Conservation (phyloP, 2,113 vertebrate species). For the Vanacampus margaritifer region DNA sequence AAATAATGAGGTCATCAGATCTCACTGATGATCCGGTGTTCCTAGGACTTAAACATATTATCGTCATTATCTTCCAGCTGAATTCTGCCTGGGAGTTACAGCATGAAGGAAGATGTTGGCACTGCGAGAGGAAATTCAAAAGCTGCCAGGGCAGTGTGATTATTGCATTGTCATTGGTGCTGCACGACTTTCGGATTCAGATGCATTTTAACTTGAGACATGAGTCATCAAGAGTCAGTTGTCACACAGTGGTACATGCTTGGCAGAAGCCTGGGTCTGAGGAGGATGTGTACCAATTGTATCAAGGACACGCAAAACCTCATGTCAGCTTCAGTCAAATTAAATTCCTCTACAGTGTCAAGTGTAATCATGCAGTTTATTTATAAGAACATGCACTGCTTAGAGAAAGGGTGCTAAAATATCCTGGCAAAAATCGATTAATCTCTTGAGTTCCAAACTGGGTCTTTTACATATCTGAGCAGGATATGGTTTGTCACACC, state of each 20-base stretch:
- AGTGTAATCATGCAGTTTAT: constrained; percentile 47
- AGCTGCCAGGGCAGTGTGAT: constrained; percentile 9
- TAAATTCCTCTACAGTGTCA: constrained; percentile 32
- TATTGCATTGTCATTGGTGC: constrained; percentile 9
- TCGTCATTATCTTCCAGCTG: constrained; percentile 57
- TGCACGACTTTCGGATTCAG: constrained; percentile 25
- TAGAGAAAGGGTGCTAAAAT: constrained; percentile 27
- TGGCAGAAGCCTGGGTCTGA: constrained; percentile 43
- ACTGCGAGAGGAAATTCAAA: constrained; percentile 26
- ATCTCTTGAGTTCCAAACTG: constrained; percentile 8
- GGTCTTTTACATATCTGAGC: constrained; percentile 26
- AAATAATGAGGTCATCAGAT: constrained; percentile 73
- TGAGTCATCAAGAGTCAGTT: constrained; percentile 48
- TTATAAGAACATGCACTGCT: constrained; percentile 30
- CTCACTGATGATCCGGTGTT: constrained; percentile 49
- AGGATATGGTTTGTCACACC: constrained; percentile 21
- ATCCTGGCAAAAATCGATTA: constrained; percentile 20
- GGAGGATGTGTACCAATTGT: not conserved
- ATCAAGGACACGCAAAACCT: constrained; percentile 24
- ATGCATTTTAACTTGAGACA: constrained; percentile 51
- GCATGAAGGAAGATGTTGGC: constrained; percentile 31
- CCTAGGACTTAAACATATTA: constrained; percentile 61
- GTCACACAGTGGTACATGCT: constrained; percentile 48
- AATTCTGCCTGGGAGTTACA: constrained; percentile 47
- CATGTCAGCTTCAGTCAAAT: constrained; percentile 38